Percentiles rank a stretch among this genome's conserved stretches.
These are phyloP conservation scores for Aphidius ervi DNA, from an alignment of 1,140 invertebrate genomes.

Conservation along the genomic window DNA sequence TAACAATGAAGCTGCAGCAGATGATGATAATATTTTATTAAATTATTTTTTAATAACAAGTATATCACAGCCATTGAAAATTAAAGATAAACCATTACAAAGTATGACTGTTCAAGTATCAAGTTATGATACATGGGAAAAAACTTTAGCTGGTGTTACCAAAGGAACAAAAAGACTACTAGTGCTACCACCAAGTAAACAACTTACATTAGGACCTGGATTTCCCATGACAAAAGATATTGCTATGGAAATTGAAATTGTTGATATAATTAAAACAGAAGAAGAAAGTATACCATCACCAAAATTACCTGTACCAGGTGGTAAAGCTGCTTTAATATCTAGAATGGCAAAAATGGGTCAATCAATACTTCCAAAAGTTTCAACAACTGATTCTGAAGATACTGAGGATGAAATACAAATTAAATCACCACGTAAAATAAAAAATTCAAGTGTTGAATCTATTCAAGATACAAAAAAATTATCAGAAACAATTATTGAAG, in stretches of 20 bases:
- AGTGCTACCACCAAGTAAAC: conserved; percentile 41
- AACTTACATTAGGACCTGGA: conserved; percentile 45
- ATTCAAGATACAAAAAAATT: conserved; percentile 17
- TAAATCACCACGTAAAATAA: conserved; percentile 25
- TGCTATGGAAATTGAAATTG: conserved; percentile 40
- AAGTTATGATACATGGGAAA: conserved; percentile 43
- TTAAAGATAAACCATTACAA: conserved; percentile 24
- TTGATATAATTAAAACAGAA: conserved; percentile 29
- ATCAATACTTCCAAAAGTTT: conserved; percentile 41
- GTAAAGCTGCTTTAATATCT: conserved; percentile 41
- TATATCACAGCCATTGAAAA: conserved; percentile 39
- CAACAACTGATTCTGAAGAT: conserved; percentile 45
- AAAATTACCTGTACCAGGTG: conserved; percentile 25
- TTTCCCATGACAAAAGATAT: conserved; percentile 44
- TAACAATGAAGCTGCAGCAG: conserved; percentile 22
- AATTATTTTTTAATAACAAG: conserved; percentile 36
- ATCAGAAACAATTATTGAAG: too few relatives aligned
- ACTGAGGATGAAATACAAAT: conserved; percentile 39
- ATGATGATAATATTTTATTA: conserved; percentile 32
- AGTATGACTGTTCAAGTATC: conserved; percentile 39
- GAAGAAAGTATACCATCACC: conserved; percentile 14
- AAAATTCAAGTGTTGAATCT: conserved; percentile 14
- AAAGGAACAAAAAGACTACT: conserved; percentile 36
- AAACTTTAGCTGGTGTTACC: conserved; percentile 30
- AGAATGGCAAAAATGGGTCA: conserved; percentile 49